Conservation (phyloP, 2,888 invertebrate genomes). For the Isotomurus palustris region DNA sequence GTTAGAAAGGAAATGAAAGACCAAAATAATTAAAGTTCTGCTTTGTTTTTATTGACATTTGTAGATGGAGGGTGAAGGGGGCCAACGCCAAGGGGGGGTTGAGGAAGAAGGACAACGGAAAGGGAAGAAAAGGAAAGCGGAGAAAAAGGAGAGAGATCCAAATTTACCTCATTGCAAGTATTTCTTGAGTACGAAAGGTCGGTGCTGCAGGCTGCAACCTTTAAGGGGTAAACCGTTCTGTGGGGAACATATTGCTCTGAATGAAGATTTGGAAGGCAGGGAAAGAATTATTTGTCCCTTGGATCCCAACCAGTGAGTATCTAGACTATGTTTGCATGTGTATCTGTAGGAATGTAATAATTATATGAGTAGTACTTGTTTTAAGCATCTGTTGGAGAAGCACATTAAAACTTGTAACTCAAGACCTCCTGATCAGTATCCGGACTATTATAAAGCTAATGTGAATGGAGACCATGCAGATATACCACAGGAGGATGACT, state of each 20-base stretch:
- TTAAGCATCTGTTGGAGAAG: slow-evolving; percentile 49
- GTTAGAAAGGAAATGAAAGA: too few relatives aligned
- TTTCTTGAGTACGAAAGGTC: slow-evolving; percentile 10
- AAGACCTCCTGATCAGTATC: slow-evolving; percentile 42
- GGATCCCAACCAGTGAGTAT: slow-evolving; percentile 31
- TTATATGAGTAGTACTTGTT: slow-evolving; percentile 52
- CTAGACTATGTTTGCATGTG: too few relatives aligned
- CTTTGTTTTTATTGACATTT: too few relatives aligned
- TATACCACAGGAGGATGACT: slow-evolving; percentile 11
- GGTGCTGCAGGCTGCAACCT: slow-evolving; percentile 12
- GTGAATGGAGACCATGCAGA: not conserved
- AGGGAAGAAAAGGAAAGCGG: not conserved
- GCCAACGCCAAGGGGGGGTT: too few relatives aligned
- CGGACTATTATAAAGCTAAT: too few relatives aligned
- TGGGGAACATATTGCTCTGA: slow-evolving; percentile 20
- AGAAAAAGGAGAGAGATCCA: not conserved
- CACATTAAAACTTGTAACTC: slow-evolving; percentile 52
- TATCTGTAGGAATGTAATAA: too few relatives aligned
- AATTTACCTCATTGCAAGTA: slow-evolving; percentile 1
- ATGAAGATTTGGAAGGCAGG: not conserved
- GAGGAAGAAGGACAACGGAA: too few relatives aligned
- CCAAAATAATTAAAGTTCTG: too few relatives aligned
- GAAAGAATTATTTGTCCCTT: slow-evolving; percentile 24
- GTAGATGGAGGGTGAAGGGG: too few relatives aligned
- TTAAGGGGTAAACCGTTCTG: slow-evolving; percentile 6